A percentile compares a stretch with the other conserved stretches of the same genome.
phyloP scores from a whole-genome alignment of 2,888 invertebrate genomes.

The Scrobipalpa costella region DNA sequence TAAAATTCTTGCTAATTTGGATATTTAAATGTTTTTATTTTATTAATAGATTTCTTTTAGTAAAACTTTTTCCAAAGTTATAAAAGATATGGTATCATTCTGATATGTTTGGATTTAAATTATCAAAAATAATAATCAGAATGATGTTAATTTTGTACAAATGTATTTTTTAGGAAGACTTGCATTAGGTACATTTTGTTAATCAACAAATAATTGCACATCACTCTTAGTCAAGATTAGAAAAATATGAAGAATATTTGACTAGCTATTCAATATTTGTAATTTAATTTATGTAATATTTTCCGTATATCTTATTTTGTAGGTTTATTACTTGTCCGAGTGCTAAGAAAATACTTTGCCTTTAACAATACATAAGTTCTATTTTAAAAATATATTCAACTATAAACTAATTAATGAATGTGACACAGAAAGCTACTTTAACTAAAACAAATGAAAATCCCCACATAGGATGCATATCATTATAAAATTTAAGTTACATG shows the following conservation, averaged over 20 bases:
- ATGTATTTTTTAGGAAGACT: slow-evolving; percentile 16
- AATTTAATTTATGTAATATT: slow-evolving; percentile 27
- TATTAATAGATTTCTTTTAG: not conserved
- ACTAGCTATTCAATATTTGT: slow-evolving; percentile 55
- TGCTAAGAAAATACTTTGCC: slow-evolving; percentile 25
- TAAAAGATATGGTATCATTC: not conserved
- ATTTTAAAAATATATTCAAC: slow-evolving; percentile 27
- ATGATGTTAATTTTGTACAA: not conserved
- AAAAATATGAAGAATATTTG: slow-evolving; percentile 72
- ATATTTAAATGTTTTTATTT: not conserved
- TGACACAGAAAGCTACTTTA: slow-evolving; percentile 27
- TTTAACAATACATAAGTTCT: slow-evolving; percentile 1
- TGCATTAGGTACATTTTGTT: not conserved
- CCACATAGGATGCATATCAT: not conserved
- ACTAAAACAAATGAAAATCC: not conserved
- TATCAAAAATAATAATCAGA: not conserved
- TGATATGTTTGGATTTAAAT: not conserved
- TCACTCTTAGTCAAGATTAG: slow-evolving; percentile 52
- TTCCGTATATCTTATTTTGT: slow-evolving; percentile 15
- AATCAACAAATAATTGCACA: slow-evolving; percentile 51
- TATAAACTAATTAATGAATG: slow-evolving; percentile 24
- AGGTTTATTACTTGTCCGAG: not conserved
- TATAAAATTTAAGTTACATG: slow-evolving; percentile 16
- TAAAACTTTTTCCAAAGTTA: not conserved
- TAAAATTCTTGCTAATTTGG: slow-evolving; percentile 28